Conservation (phyloP, 1,140 invertebrate species). For the Drosophila nannoptera region DNA sequence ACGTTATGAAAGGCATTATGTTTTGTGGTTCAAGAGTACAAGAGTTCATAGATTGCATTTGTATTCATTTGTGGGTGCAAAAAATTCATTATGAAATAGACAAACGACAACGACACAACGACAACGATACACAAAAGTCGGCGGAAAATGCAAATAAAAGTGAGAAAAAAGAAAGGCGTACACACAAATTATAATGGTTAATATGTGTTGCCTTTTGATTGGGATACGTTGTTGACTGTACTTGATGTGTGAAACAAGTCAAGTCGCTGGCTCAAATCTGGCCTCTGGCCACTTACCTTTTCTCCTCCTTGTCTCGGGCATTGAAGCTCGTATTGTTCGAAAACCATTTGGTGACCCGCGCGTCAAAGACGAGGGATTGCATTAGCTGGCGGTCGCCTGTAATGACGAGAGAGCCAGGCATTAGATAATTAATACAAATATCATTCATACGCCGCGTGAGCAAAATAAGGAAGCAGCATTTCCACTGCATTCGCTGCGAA, state of each 20-base stretch:
- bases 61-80: conserved; percentile 61
- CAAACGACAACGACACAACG: conserved; percentile 42
- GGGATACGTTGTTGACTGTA: conserved; percentile 56
- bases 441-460: too few relatives aligned
- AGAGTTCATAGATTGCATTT: conserved; percentile 55
- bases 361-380: conserved; percentile 91
- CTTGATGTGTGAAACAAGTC: conserved; percentile 47
- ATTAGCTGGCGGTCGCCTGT: conserved; percentile 91
- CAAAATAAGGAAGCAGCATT: not conserved
- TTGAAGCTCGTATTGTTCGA: conserved; percentile 85
- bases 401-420: conserved; percentile 16
- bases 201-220: conserved; percentile 54
- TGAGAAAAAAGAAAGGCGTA: conserved; percentile 71
- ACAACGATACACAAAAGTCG: conserved; percentile 38
- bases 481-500: not conserved
- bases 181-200: conserved; percentile 62
- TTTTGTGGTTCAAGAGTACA: conserved; percentile 54
- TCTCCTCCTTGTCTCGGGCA: conserved; percentile 82
- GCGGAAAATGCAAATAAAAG: conserved; percentile 67
- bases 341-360: conserved; percentile 91
- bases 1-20: conserved; percentile 66
- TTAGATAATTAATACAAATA: not conserved
- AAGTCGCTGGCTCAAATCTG: conserved; percentile 30
- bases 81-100: conserved; percentile 65
- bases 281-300: conserved; percentile 81